Conservation (phyloP, 1,140 invertebrate species). For the Heliconius congener region DNA sequence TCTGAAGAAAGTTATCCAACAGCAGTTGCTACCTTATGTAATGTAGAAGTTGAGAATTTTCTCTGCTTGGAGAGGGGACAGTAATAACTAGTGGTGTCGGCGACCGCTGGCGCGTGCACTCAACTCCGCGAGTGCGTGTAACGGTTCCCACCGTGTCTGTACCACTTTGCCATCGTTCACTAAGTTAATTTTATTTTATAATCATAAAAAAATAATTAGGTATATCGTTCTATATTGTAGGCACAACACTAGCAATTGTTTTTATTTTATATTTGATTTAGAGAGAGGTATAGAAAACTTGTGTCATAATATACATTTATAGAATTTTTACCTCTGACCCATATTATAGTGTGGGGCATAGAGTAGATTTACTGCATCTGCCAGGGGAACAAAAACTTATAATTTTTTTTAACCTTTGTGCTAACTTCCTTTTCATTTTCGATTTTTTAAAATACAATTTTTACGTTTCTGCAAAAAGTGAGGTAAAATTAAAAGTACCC, state of each 20-base stretch:
- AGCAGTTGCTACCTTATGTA: conserved; percentile 36
- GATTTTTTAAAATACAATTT: conserved; percentile 61
- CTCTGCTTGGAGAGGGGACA: conserved; percentile 38
- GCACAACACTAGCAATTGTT: background rate
- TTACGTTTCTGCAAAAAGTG: conserved; percentile 65
- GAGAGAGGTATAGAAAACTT: background rate
- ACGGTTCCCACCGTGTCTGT: conserved; percentile 63
- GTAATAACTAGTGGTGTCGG: conserved; percentile 62
- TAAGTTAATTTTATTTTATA: conserved; percentile 28
- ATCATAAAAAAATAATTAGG: conserved; percentile 1
- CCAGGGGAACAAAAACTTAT: conserved; percentile 49
- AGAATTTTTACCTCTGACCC: conserved; percentile 52
- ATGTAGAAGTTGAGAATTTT: conserved; percentile 36
- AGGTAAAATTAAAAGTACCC: conserved; percentile 67
- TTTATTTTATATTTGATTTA: background rate
- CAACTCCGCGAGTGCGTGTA: conserved; percentile 73
- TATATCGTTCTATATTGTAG: background rate
- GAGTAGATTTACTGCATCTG: conserved; percentile 68
- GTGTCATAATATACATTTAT: background rate
- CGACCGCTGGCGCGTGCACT: conserved; percentile 73
- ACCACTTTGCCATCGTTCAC: conserved; percentile 37
- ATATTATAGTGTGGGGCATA: conserved; percentile 62
- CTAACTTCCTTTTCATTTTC: conserved; percentile 72
- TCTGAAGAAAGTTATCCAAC: conserved; percentile 30
- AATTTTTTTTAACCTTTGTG: conserved; percentile 74